phyloP scores from a whole-genome alignment of 2,113 vertebrate species.

The Alethe diademata region DNA sequence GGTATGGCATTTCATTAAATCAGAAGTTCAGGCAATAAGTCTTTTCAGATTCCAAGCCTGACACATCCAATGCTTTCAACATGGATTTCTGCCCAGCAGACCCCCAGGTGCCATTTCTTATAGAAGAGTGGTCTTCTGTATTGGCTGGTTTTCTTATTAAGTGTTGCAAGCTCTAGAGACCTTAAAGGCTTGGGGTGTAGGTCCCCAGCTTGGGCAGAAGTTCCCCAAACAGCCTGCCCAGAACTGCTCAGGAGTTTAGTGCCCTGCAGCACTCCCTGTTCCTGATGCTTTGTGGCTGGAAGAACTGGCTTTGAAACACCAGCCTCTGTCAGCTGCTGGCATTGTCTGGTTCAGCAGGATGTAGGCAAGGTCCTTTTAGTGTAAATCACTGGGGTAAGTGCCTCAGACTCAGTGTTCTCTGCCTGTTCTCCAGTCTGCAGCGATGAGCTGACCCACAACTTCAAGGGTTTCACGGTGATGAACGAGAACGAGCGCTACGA shows the following conservation, averaged over 20 bases:
- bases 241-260: background rate
- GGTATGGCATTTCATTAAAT: background rate
- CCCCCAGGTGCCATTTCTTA: background rate
- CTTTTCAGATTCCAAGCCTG: background rate
- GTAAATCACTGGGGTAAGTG: background rate
- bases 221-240: background rate
- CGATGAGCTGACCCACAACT: slow-evolving; percentile 94
- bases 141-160: background rate
- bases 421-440: slow-evolving; percentile 85
- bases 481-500: slow-evolving; percentile 95
- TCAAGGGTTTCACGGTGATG: slow-evolving; percentile 99
- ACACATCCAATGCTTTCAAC: background rate
- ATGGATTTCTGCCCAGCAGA: background rate
- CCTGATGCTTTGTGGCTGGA: background rate
- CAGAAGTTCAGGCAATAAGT: background rate
- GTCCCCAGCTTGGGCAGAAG: background rate
- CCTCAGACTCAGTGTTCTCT: background rate
- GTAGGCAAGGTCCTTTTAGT: background rate
- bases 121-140: background rate
- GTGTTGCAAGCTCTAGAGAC: background rate
- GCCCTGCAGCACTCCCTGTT: rapidly evolving
- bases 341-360: background rate
- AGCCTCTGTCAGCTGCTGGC: background rate
- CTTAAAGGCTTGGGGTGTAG: background rate
- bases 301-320: background rate